phyloP scores from a whole-genome alignment of 2,888 invertebrate species.

The Frankliniella intonsa region DNA sequence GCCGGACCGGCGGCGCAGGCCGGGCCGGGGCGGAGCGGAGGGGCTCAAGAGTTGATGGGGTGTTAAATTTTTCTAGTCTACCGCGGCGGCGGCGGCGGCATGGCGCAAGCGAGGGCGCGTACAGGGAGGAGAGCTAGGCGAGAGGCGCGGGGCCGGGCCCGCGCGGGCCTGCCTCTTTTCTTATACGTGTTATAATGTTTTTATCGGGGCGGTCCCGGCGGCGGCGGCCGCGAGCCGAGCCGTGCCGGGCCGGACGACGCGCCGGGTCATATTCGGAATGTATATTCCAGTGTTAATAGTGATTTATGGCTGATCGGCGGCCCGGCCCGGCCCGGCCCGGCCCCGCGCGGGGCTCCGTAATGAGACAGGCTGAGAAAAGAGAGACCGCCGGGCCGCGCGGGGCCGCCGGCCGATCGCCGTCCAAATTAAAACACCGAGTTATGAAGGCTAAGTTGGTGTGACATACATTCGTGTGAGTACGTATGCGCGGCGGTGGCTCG shows the following conservation, averaged over 20 bases:
- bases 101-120: too few relatives aligned
- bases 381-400: background rate
- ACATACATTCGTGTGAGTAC: background rate
- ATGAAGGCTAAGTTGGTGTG: constrained; percentile 24
- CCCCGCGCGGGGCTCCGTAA: background rate
- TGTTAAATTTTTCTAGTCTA: background rate
- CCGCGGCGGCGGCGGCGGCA: background rate
- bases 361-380: constrained; percentile 10
- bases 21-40: too few relatives aligned
- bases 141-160: background rate
- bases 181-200: background rate
- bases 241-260: background rate
- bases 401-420: background rate
- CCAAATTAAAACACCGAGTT: constrained; percentile 26
- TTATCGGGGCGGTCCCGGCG: background rate
- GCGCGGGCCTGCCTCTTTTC: background rate
- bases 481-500: background rate
- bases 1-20: too few relatives aligned
- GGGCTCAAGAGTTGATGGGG: background rate
- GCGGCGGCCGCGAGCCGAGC: background rate
- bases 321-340: too few relatives aligned
- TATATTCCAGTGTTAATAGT: constrained; percentile 13
- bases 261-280: background rate
- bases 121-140: background rate
- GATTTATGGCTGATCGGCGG: background rate